These are phyloP conservation scores for Panonychus citri DNA, from an alignment of 1,140 invertebrate species.

Conservation along the genomic window DNA sequence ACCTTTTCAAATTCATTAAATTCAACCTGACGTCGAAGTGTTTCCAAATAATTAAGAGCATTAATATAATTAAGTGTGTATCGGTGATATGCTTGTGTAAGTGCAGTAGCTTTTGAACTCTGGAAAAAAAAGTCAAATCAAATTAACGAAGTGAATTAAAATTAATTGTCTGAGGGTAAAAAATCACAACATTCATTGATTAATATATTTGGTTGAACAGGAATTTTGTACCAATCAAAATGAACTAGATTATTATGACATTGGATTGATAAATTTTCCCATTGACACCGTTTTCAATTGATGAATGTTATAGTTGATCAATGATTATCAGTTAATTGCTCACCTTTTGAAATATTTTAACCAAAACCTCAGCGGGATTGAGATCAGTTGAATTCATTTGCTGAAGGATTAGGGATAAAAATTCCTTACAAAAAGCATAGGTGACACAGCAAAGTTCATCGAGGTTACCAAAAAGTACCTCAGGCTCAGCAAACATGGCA, in stretches of 20 bases:
- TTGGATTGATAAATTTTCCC: not conserved
- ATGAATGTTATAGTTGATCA: not conserved
- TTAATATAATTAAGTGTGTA: conserved; percentile 39
- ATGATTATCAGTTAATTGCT: conserved; percentile 4
- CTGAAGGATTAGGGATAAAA: conserved; percentile 32
- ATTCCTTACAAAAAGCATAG: conserved; percentile 42
- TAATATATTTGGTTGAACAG: no score
- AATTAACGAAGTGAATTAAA: no score
- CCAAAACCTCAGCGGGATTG: conserved; percentile 30
- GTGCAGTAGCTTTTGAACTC: conserved; percentile 23
- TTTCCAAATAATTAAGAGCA: conserved; percentile 35
- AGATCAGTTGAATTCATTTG: conserved; percentile 26
- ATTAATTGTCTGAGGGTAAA: no score
- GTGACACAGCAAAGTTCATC: conserved; percentile 42
- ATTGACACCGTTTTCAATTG: not conserved
- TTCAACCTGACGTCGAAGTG: conserved; percentile 31
- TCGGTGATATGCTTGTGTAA: conserved; percentile 33
- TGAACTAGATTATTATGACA: not conserved
- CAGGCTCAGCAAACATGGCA: conserved; percentile 41
- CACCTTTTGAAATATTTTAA: conserved; percentile 36
- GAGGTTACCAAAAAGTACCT: conserved; percentile 41
- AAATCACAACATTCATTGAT: no score
- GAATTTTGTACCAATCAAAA: not conserved
- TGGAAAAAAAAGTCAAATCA: conserved; percentile 6
- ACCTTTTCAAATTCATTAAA: conserved; percentile 39